Evolutionary conservation across 2,888 invertebrate genomes (phyloP), one percentile per base, ranked within the genome.

Genomic region (Dendrolimus houi): DNA sequence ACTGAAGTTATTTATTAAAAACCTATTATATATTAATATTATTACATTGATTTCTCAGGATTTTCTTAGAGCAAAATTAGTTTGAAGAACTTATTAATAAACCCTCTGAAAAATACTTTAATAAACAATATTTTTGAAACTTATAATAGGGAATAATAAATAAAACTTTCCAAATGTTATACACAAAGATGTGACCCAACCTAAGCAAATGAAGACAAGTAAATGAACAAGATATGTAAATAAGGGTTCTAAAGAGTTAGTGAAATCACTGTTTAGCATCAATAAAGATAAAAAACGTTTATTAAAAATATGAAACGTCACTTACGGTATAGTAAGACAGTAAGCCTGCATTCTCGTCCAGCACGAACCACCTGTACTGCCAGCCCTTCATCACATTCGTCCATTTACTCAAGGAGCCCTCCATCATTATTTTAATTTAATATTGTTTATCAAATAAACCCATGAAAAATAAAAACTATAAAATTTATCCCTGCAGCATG

Each of bases 321-420:
- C 96, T 93, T 91, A 98, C 98, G 85, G 99, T 99, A 82, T 98
- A 99, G 88, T 99, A 99, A 8, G 98, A 97, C 60, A 99, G 92
- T 62, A 99, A 92, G 57, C 98, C 99, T 70, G 97, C 96, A 87
- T 96, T 97, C 86, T 98, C 98, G 90, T 99, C 99, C 72, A 99
- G 91, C 72, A 99, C 99, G 91, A 99, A 99, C 98, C 99, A 99
- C 69, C 99, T 94, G 91, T 98, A 99, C 87, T 99, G 99, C 99
- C 99, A 99, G 68, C 99, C 99, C 85, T 97, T 97, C 94, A 98
- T 97, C 77, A 98, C 97, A 92, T 98, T 98, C 68, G 98, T 98
- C 98, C 98, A 98, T 92, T 98, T 98, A 91, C 97, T 97, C 63
- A 98, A 90, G 62, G 97, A 96, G 75, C 98, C 98, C 92, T 98